phyloP scores from a whole-genome alignment of 1,140 invertebrate species.

The Probaryconus sp. region DNA sequence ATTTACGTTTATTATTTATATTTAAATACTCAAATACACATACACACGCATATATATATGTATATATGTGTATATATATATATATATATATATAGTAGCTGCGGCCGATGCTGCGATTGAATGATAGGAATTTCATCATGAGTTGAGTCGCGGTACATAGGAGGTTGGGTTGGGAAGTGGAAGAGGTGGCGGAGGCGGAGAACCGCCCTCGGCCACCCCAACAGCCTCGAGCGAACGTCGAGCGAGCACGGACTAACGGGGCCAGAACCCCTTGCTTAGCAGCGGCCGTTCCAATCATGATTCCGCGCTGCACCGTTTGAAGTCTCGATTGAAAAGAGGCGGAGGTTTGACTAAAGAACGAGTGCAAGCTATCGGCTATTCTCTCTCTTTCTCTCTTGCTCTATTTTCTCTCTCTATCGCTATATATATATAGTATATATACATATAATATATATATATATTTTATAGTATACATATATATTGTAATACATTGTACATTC shows the following conservation, averaged over 20 bases:
- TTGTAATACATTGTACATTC: too few species aligned
- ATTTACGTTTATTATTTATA: too few species aligned
- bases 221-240: constrained; percentile 57
- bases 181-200: constrained; percentile 66
- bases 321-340: constrained; percentile 79
- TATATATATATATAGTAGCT: constrained; percentile 62
- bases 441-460: too few species aligned
- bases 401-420: constrained; percentile 40
- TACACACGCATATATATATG: constrained; percentile 10
- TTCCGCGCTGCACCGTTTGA: constrained; percentile 78
- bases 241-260: constrained; percentile 66
- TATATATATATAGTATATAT: constrained; percentile 19
- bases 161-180: constrained; percentile 66
- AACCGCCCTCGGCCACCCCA: constrained; percentile 71
- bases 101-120: constrained; percentile 76
- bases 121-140: constrained; percentile 79
- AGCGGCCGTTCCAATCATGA: constrained; percentile 79
- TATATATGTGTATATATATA: constrained; percentile 10
- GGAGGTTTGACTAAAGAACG: constrained; percentile 79
- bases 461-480: too few species aligned
- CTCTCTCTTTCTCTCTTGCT: too few species aligned
- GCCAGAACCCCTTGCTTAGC: constrained; percentile 76
- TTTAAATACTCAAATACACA: not conserved
- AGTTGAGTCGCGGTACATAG: constrained; percentile 71
- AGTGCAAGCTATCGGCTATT: constrained; percentile 73